These are phyloP conservation scores for Heliconius ethilla DNA, from an alignment of 2,888 invertebrate genomes.

Conservation along the genomic window DNA sequence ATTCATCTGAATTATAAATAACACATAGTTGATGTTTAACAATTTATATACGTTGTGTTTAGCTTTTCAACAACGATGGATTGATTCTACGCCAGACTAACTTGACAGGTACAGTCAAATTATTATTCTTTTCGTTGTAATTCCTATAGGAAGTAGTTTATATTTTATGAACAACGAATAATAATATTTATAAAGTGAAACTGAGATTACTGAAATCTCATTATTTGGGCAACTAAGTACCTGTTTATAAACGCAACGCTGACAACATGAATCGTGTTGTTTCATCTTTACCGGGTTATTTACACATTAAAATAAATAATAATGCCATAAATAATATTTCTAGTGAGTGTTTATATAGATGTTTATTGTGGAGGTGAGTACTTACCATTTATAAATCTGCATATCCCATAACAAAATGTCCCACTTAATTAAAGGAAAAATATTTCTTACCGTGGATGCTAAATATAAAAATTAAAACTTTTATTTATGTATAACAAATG, in stretches of 20 bases:
- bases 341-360: conserved; percentile 31
- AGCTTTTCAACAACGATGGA: neutral
- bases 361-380: conserved; percentile 39
- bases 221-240: conserved; percentile 1
- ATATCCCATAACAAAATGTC: neutral
- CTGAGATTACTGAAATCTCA: neutral
- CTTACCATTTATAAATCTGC: conserved; percentile 38
- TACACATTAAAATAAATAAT: conserved; percentile 6
- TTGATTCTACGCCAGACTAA: neutral
- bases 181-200: neutral
- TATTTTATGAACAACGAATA: neutral
- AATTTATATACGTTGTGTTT: neutral
- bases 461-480: neutral
- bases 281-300: conserved; percentile 19
- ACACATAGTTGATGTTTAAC: too few species aligned
- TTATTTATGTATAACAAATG: neutral
- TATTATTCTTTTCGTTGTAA: neutral
- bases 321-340: conserved; percentile 14
- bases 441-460: neutral
- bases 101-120: conserved; percentile 15
- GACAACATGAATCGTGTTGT: conserved; percentile 1
- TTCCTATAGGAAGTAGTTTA: neutral
- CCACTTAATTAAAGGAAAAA: neutral
- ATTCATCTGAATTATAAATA: neutral
- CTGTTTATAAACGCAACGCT: neutral